A percentile compares a stretch with the other conserved stretches of the same genome.
phyloP scores from a whole-genome alignment of 2,888 invertebrate genomes.

The Netelia fuscicornis region DNA sequence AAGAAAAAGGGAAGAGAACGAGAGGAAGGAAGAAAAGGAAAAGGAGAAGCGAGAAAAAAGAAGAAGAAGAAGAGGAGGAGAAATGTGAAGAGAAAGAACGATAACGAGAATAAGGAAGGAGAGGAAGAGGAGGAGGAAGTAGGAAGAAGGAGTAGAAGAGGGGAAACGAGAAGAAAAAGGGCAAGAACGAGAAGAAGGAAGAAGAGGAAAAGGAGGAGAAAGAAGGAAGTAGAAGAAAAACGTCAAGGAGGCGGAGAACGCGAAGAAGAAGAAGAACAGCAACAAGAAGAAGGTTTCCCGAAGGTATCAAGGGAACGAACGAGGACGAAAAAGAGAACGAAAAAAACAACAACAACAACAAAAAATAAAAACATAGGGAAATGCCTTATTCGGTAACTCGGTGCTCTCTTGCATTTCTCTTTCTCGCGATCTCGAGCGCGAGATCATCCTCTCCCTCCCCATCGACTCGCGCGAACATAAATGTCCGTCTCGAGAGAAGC shows the following conservation, averaged over 20 bases:
- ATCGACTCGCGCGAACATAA: conserved; percentile 49
- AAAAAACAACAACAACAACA: no score
- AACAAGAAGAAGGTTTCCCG: neutral
- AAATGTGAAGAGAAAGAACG: conserved; percentile 40
- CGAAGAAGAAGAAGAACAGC: neutral
- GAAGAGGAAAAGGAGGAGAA: conserved; percentile 14
- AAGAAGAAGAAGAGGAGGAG: no score
- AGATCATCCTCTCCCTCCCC: neutral
- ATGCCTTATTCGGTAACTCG: conserved; percentile 34
- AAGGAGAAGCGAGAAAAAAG: conserved; percentile 5
- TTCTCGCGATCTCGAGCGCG: no score
- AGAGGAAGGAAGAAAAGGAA: conserved; percentile 49
- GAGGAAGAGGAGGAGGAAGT: conserved; percentile 59
- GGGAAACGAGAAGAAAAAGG: neutral
- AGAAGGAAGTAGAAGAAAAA: conserved; percentile 55
- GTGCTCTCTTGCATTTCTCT: neutral
- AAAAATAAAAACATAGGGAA: conserved; percentile 1
- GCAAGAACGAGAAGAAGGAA: neutral
- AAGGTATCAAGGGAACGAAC: no score
- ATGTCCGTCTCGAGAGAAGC: conserved; percentile 40
- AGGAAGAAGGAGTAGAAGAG: neutral
- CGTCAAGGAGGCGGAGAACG: conserved; percentile 46
- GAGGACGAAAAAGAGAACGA: no score
- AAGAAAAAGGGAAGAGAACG: conserved; percentile 15
- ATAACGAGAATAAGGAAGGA: neutral